Evolutionary conservation across 2,888 invertebrate genomes (phyloP).

Genomic region (Dynastes maya): DNA sequence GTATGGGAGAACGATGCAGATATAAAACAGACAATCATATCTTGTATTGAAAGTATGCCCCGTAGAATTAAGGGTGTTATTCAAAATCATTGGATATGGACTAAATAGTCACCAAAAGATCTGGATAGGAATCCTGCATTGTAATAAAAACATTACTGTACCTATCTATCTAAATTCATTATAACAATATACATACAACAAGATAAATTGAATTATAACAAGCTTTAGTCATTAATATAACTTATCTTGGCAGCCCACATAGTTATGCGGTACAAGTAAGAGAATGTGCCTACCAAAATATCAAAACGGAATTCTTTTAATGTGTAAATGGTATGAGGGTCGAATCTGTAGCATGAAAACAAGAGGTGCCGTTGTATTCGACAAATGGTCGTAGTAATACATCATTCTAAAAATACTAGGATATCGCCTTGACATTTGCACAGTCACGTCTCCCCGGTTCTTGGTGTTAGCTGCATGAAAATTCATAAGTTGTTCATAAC

Average conservation of each 20-base stretch:
- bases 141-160: too few species aligned
- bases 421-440: slow-evolving; percentile 43
- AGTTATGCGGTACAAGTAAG: neutral
- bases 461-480: slow-evolving; percentile 24
- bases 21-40: too few species aligned
- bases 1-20: too few species aligned
- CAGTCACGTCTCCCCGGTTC: neutral
- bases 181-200: neutral
- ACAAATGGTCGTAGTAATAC: slow-evolving; percentile 11
- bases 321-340: slow-evolving; percentile 5
- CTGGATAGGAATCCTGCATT: too few species aligned
- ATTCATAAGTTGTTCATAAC: slow-evolving; percentile 37
- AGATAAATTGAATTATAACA: neutral
- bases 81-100: too few species aligned
- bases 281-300: neutral
- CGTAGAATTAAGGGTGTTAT: too few species aligned
- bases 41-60: too few species aligned
- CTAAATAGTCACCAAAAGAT: too few species aligned
- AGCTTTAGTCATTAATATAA: neutral
- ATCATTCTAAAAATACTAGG: slow-evolving; percentile 37
- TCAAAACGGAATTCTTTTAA: slow-evolving; percentile 1
- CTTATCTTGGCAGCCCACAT: slow-evolving; percentile 2
- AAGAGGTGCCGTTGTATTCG: slow-evolving; percentile 10
- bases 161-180: neutral
- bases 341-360: neutral